These are phyloP conservation scores for Penaeus chinensis DNA, from an alignment of 1,140 invertebrate species.

Conservation along the genomic window DNA sequence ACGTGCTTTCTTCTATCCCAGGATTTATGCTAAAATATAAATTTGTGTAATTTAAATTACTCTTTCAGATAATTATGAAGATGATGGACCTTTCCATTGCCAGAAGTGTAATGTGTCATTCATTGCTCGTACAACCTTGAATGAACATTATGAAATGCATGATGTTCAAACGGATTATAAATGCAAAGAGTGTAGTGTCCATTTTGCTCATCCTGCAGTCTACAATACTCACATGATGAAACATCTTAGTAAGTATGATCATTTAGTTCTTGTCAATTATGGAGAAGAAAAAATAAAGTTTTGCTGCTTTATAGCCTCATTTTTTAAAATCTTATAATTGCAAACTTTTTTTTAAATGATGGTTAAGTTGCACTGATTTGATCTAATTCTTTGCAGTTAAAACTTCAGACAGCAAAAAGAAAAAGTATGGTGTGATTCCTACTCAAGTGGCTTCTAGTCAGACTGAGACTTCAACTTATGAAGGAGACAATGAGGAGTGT, in stretches of 20 bases:
- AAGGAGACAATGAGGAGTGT: slow-evolving; percentile 8
- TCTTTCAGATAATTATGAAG: slow-evolving; percentile 33
- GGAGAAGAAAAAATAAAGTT: neutral
- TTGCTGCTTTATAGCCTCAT: too few relatives aligned
- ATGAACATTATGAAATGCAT: slow-evolving; percentile 31
- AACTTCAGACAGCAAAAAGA: slow-evolving; percentile 10
- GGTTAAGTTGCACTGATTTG: neutral
- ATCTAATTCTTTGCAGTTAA: slow-evolving; percentile 19
- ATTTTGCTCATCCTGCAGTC: slow-evolving; percentile 37
- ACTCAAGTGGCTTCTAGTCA: neutral
- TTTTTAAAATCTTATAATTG: too few relatives aligned
- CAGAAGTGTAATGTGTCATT: slow-evolving; percentile 48
- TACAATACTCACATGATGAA: slow-evolving; percentile 44
- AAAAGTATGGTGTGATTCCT: slow-evolving; percentile 23
- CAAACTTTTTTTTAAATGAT: too few relatives aligned
- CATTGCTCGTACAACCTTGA: neutral
- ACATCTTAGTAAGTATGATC: slow-evolving; percentile 23
- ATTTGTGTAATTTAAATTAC: neutral
- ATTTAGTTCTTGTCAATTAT: neutral
- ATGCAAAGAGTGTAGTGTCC: slow-evolving; percentile 36
- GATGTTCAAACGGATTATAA: slow-evolving; percentile 9
- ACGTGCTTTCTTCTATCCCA: too few relatives aligned
- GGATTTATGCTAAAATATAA: too few relatives aligned
- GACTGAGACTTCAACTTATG: neutral
- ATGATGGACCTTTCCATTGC: slow-evolving; percentile 49